These are phyloP conservation scores for Tadarida brasiliensis DNA, from an alignment of 2,797 vertebrate species.

Conservation along the genomic window DNA sequence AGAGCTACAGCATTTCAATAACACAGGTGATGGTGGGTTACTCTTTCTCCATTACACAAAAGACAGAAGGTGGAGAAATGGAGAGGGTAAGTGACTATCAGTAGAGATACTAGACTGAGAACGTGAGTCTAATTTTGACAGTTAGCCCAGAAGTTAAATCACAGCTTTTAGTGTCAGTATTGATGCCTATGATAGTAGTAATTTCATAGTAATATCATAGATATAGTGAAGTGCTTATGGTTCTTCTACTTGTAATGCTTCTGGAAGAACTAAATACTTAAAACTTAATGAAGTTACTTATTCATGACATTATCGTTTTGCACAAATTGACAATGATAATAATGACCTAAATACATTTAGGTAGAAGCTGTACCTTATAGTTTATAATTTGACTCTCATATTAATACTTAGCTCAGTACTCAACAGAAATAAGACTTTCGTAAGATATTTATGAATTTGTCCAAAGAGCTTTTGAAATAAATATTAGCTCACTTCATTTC, in stretches of 20 bases:
- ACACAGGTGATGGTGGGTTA: neutral
- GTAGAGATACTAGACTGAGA: constrained; percentile 25
- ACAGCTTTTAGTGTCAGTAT: neutral
- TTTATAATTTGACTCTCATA: neutral
- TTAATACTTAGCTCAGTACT: neutral
- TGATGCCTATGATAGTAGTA: neutral
- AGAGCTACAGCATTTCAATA: constrained; percentile 13
- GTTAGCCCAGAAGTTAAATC: neutral
- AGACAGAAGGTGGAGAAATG: constrained; percentile 30
- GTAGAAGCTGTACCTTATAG: neutral
- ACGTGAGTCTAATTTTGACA: constrained; percentile 6
- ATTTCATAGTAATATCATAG: neutral
- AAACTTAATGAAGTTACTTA: constrained; percentile 2
- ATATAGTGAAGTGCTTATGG: neutral
- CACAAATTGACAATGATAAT: neutral
- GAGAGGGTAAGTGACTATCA: neutral
- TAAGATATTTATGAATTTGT: neutral
- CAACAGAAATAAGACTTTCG: constrained; percentile 13
- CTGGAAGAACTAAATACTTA: neutral
- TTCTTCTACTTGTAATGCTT: neutral
- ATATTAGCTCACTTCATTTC: constrained; percentile 17
- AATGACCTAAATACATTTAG: neutral
- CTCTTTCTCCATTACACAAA: constrained; percentile 10
- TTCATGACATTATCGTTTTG: neutral
- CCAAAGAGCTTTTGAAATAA: constrained; percentile 30